Conservation (phyloP, 1,140 invertebrate species). For the Oppia nitens region DNA sequence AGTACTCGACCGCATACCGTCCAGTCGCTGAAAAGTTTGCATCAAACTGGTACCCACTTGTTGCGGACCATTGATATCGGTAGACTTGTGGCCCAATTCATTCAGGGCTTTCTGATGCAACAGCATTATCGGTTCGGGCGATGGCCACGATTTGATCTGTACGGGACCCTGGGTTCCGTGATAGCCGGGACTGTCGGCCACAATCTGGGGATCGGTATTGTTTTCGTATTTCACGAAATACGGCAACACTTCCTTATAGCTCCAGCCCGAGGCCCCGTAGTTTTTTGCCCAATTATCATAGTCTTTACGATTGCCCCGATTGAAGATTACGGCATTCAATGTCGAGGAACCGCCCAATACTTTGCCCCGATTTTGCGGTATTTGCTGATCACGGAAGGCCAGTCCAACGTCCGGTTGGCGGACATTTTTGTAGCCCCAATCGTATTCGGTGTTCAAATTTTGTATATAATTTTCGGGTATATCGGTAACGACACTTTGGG, state of each 20-base stretch:
- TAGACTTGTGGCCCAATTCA: neutral
- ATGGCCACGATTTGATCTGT: neutral
- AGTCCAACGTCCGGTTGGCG: conserved; percentile 38
- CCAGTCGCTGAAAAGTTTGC: conserved; percentile 40
- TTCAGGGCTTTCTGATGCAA: neutral
- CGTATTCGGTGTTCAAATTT: conserved; percentile 24
- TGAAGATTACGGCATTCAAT: conserved; percentile 92
- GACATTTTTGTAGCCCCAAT: conserved; percentile 69
- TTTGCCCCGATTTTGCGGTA: too few relatives aligned
- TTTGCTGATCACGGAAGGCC: conserved; percentile 41
- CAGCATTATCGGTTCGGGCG: neutral
- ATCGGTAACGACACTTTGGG: conserved; percentile 55
- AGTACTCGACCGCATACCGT: conserved; percentile 67
- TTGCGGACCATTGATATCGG: neutral
- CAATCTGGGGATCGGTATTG: too few relatives aligned
- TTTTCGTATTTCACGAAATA: conserved; percentile 52
- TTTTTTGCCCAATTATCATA: conserved; percentile 76
- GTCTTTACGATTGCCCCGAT: conserved; percentile 77
- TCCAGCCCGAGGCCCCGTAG: conserved; percentile 79
- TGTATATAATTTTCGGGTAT: conserved; percentile 49
- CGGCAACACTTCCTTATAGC: conserved; percentile 60
- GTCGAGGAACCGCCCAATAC: conserved; percentile 63
- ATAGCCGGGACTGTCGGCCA: neutral
- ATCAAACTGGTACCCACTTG: neutral
- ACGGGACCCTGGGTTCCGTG: neutral